phyloP scores from a whole-genome alignment of 2,113 vertebrate species.

The Collichthys lucidus region DNA sequence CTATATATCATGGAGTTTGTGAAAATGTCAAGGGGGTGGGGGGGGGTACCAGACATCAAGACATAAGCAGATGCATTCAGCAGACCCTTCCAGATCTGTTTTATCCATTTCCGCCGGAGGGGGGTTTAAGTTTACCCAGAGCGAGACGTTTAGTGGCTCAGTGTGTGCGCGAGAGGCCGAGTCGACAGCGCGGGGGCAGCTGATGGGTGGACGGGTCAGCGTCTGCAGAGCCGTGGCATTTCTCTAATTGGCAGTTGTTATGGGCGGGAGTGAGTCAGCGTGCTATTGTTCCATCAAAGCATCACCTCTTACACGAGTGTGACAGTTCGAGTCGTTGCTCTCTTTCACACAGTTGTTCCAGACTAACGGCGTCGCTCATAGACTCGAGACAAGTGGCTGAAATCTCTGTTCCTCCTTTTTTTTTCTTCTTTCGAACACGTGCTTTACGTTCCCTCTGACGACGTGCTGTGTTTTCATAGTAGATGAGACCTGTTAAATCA shows the following conservation, averaged over 20 bases:
- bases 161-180: not conserved
- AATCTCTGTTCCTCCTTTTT: constrained; percentile 56
- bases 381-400: constrained; percentile 61
- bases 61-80: constrained; percentile 54
- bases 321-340: constrained; percentile 55
- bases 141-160: not conserved
- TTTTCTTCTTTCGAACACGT: constrained; percentile 45
- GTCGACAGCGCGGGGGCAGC: constrained; percentile 20
- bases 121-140: constrained; percentile 1
- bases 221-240: constrained; percentile 61
- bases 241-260: constrained; percentile 76
- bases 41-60: constrained; percentile 4
- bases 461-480: constrained; percentile 75
- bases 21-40: constrained; percentile 23
- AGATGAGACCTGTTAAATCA: constrained; percentile 66
- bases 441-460: constrained; percentile 68
- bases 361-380: constrained; percentile 37
- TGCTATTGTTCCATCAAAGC: constrained; percentile 33
- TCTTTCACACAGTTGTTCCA: constrained; percentile 50
- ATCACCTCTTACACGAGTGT: constrained; percentile 21
- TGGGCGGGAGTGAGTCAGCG: constrained; percentile 38
- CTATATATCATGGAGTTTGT: constrained; percentile 36
- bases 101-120: constrained; percentile 60
- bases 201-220: constrained; percentile 49
- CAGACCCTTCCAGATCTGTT: constrained; percentile 66